Conservation (phyloP, 2,888 invertebrate genomes). For the Acanthosepion lycidas region DNA sequence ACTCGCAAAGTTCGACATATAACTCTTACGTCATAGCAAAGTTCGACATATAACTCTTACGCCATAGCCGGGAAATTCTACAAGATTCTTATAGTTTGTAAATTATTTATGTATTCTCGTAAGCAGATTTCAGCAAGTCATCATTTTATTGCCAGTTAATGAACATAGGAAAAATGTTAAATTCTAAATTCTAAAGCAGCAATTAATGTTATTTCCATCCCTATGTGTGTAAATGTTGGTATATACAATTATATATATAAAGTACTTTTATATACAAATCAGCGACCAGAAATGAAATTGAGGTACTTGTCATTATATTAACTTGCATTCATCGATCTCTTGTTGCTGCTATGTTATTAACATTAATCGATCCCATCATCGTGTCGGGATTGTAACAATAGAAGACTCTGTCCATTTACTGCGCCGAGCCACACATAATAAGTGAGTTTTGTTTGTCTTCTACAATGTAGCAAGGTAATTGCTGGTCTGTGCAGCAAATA, state of each 20-base stretch:
- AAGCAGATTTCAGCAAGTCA: too few relatives aligned
- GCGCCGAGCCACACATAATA: neutral
- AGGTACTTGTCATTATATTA: neutral
- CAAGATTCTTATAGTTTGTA: too few relatives aligned
- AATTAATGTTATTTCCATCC: neutral
- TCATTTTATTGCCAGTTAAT: too few relatives aligned
- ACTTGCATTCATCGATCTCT: neutral
- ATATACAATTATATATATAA: neutral
- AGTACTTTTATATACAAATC: neutral
- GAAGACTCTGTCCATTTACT: neutral
- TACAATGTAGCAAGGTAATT: neutral
- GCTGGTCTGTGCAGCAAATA: neutral
- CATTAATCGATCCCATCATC: neutral
- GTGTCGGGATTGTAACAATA: neutral
- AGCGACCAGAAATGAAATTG: neutral
- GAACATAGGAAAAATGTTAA: too few relatives aligned
- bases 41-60: too few relatives aligned
- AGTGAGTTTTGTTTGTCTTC: neutral
- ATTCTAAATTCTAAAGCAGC: too few relatives aligned
- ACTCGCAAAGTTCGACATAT: too few relatives aligned
- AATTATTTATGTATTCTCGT: too few relatives aligned
- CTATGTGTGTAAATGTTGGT: neutral
- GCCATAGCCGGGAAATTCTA: too few relatives aligned
- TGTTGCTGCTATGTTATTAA: neutral
- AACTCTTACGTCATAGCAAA: too few relatives aligned